A percentile compares a stretch with the other conserved stretches of the same genome.
Evolutionary conservation across 2,797 vertebrate species (phyloP).

Genomic region (Xyrichtys novacula): DNA sequence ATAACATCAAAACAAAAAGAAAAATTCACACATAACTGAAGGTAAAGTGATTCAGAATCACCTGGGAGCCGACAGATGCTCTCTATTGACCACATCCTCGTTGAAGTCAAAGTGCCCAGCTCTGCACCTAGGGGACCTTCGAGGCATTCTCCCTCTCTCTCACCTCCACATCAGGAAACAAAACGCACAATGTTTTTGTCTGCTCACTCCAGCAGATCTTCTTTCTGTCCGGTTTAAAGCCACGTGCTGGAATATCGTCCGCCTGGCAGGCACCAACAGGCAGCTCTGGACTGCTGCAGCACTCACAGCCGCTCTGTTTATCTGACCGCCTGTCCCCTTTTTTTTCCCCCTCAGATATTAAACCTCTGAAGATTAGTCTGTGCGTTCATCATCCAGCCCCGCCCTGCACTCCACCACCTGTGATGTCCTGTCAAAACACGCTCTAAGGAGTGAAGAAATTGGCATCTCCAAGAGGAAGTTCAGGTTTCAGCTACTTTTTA

Average conservation of each 20-base stretch:
- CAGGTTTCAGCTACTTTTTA: constrained; percentile 6
- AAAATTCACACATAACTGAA: not conserved
- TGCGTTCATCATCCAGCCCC: constrained; percentile 29
- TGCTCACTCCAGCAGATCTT: constrained; percentile 32
- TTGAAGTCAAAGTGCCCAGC: constrained; percentile 82
- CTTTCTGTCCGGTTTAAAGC: constrained; percentile 46
- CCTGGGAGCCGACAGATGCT: constrained; percentile 69
- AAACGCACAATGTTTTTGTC: constrained; percentile 23
- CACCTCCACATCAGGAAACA: constrained; percentile 39
- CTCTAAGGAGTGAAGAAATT: not conserved
- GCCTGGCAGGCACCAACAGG: constrained; percentile 55
- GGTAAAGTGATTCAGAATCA: constrained; percentile 47
- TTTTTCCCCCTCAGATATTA: constrained; percentile 54
- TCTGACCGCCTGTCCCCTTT: constrained; percentile 59
- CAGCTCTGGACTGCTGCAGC: constrained; percentile 63
- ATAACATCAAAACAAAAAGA: not conserved
- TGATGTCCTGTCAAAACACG: constrained; percentile 21
- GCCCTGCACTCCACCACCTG: constrained; percentile 25
- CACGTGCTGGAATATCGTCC: constrained; percentile 44
- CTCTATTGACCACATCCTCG: constrained; percentile 74
- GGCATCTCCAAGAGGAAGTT: not conserved
- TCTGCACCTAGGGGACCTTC: constrained; percentile 71
- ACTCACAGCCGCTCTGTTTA: constrained; percentile 61
- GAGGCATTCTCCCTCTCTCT: constrained; percentile 65
- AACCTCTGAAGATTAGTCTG: constrained; percentile 66